Evolutionary conservation across 2,797 vertebrate genomes (phyloP).

Genomic region (Xenentodon cancila): DNA sequence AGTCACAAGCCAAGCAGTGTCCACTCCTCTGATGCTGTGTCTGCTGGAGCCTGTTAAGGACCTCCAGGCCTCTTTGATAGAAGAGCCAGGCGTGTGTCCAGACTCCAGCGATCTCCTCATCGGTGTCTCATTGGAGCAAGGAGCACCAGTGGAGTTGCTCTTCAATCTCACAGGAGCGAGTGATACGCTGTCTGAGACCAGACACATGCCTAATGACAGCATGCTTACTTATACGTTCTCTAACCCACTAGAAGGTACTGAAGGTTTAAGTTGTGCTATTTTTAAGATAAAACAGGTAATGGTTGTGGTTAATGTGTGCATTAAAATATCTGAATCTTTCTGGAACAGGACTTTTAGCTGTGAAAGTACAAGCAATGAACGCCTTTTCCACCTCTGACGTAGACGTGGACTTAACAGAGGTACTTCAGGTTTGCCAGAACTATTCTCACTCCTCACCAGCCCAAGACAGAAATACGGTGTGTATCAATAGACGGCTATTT

Average conservation of each 20-base stretch:
- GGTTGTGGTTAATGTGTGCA: not conserved
- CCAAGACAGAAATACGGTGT: constrained; percentile 51
- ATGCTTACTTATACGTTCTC: constrained; percentile 72
- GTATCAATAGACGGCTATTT: constrained; percentile 18
- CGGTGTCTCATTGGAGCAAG: constrained; percentile 81
- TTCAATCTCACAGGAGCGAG: constrained; percentile 79
- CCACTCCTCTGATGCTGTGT: constrained; percentile 75
- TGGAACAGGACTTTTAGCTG: constrained; percentile 79
- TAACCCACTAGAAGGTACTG: constrained; percentile 82
- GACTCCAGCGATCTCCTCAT: constrained; percentile 80
- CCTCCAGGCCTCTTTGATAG: constrained; percentile 77
- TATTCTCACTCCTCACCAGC: constrained; percentile 35
- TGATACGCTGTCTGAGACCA: constrained; percentile 74
- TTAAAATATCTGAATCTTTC: constrained; percentile 10
- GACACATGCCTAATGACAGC: constrained; percentile 65
- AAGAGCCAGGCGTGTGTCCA: constrained; percentile 71
- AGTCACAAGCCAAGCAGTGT: constrained; percentile 41
- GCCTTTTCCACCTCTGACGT: constrained; percentile 81
- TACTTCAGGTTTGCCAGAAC: constrained; percentile 80
- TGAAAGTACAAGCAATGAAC: constrained; percentile 84
- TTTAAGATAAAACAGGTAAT: not conserved
- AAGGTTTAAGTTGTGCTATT: not conserved
- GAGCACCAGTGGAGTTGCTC: constrained; percentile 81
- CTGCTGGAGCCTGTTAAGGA: constrained; percentile 85
- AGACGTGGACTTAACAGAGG: constrained; percentile 82